These are phyloP conservation scores for Alloscopus bannaensis DNA, from an alignment of 2,888 invertebrate genomes.

Conservation along the genomic window DNA sequence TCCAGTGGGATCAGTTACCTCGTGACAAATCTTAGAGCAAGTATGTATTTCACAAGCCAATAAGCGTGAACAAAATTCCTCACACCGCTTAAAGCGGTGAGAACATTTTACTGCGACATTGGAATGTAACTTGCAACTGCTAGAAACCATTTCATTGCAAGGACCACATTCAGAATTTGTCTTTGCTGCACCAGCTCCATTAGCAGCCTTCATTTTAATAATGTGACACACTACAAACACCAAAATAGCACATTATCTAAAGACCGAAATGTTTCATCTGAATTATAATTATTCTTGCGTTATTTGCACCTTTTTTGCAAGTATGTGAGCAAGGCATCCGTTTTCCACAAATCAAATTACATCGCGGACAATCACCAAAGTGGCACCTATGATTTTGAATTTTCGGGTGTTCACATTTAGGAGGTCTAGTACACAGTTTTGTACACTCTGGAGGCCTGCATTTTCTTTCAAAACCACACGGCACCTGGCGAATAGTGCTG, in stretches of 20 bases:
- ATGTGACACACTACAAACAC: conserved; percentile 88
- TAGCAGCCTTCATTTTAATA: conserved; percentile 76
- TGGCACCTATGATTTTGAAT: conserved; percentile 88
- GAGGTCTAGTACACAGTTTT: conserved; percentile 80
- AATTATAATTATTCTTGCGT: not conserved
- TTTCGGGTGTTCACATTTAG: conserved; percentile 88
- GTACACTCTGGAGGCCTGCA: conserved; percentile 88
- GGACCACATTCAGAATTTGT: conserved; percentile 37
- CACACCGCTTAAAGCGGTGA: conserved; percentile 58
- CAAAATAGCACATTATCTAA: not conserved
- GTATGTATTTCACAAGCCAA: conserved; percentile 58
- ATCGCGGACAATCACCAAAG: conserved; percentile 89
- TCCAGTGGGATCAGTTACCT: conserved; percentile 39
- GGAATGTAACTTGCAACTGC: conserved; percentile 64
- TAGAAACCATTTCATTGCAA: conserved; percentile 49
- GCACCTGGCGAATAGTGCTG: conserved; percentile 84
- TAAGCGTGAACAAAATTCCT: conserved; percentile 63
- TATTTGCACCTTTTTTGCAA: conserved; percentile 37
- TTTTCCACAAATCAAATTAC: conserved; percentile 85
- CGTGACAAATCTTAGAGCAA: conserved; percentile 67
- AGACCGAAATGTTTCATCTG: not conserved
- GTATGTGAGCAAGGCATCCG: conserved; percentile 81
- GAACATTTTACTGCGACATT: conserved; percentile 62
- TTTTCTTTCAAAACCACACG: conserved; percentile 87
- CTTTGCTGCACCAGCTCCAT: conserved; percentile 17